A percentile compares a stretch with the other conserved stretches of the same genome.
Conservation (phyloP, 2,888 invertebrate species). For the Matsumyia berberina region DNA sequence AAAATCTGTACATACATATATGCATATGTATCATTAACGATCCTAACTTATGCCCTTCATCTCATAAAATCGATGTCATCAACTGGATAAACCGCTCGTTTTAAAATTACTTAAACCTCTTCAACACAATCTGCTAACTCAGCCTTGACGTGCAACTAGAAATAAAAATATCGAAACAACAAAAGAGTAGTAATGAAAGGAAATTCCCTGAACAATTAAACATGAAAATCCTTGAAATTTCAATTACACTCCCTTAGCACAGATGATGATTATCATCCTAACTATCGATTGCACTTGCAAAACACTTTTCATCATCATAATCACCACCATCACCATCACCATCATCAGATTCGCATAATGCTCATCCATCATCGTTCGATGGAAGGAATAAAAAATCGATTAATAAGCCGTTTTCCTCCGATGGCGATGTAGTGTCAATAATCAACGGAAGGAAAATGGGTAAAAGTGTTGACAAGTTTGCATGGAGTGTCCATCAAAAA, state of each 20-base stretch:
- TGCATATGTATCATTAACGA: too few relatives aligned
- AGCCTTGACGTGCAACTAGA: neutral
- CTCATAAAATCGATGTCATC: too few relatives aligned
- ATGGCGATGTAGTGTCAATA: conserved; percentile 24
- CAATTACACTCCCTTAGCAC: conserved; percentile 9
- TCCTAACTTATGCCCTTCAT: too few relatives aligned
- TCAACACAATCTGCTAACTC: neutral
- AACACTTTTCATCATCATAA: conserved; percentile 62
- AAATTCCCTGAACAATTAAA: conserved; percentile 5
- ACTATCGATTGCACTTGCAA: conserved; percentile 52
- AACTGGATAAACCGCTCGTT: too few relatives aligned
- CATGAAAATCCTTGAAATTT: conserved; percentile 26
- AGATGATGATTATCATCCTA: conserved; percentile 39
- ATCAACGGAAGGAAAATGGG: conserved; percentile 27
- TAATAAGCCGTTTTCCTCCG: conserved; percentile 20
- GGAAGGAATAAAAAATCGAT: conserved; percentile 46
- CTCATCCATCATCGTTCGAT: conserved; percentile 47
- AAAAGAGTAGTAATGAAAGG: neutral
- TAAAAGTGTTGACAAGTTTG: conserved; percentile 24
- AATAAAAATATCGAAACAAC: neutral
- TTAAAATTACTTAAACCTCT: neutral
- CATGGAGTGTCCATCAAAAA: conserved; percentile 8
- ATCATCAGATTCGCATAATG: conserved; percentile 43
- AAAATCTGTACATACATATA: too few relatives aligned
- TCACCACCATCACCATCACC: conserved; percentile 40